Evolutionary conservation across 1,140 invertebrate species (phyloP).

Genomic region (Heliconius himera): DNA sequence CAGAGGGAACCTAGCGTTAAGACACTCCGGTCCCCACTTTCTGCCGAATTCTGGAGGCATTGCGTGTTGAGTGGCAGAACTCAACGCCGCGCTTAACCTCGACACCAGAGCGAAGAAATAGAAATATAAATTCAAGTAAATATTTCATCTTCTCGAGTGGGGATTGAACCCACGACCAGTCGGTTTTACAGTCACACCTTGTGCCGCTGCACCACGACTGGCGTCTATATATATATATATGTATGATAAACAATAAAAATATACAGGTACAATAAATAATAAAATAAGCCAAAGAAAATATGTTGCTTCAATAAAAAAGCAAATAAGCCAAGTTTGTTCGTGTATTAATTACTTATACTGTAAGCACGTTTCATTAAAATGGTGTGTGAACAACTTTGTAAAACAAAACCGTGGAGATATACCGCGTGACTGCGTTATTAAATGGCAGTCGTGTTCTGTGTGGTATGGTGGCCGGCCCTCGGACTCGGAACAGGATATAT

Average conservation of each 20-base stretch:
- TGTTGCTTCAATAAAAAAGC: slow-evolving; percentile 2
- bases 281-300: background rate
- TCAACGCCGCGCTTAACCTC: too few species aligned
- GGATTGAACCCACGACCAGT: too few species aligned
- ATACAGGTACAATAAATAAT: slow-evolving; percentile 3
- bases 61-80: too few species aligned
- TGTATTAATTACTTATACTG: slow-evolving; percentile 64
- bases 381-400: slow-evolving; percentile 68
- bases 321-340: slow-evolving; percentile 16
- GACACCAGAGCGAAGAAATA: too few species aligned
- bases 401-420: slow-evolving; percentile 63
- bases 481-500: background rate
- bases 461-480: slow-evolving; percentile 15
- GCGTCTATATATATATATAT: too few species aligned
- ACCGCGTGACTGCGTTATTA: slow-evolving; percentile 68
- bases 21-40: too few species aligned
- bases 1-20: too few species aligned
- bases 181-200: too few species aligned
- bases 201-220: too few species aligned
- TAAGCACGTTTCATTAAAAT: slow-evolving; percentile 59
- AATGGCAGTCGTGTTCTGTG: slow-evolving; percentile 44
- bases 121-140: too few species aligned
- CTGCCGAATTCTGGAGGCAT: too few species aligned
- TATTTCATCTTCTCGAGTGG: too few species aligned
- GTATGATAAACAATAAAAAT: background rate